These are phyloP conservation scores for Brachirus orientalis DNA, from an alignment of 2,113 vertebrate genomes.

Conservation along the genomic window DNA sequence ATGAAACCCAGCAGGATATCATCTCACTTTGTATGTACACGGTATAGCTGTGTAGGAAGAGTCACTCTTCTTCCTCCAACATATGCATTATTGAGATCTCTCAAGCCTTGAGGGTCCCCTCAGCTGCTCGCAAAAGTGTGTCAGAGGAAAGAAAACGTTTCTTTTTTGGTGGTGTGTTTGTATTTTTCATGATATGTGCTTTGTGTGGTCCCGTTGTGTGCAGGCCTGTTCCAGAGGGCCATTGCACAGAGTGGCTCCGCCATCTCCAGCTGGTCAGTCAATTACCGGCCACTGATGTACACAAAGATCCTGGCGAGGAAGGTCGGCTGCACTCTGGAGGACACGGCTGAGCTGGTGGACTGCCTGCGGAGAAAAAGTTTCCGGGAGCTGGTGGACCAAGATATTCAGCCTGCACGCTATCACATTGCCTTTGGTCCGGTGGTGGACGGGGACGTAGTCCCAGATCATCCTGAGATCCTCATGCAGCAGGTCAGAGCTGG, in stretches of 20 bases:
- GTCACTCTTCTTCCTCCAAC: conserved; percentile 60
- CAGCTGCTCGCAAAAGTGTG: conserved; percentile 59
- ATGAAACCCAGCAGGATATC: conserved; percentile 37
- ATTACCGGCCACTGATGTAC: conserved; percentile 92
- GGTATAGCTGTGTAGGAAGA: conserved; percentile 28
- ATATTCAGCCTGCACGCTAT: conserved; percentile 95
- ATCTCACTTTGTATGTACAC: conserved; percentile 43
- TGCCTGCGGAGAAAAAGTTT: conserved; percentile 91
- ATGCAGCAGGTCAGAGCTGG: conserved; percentile 89
- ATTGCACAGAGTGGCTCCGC: conserved; percentile 95
- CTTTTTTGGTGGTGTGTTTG: conserved; percentile 18
- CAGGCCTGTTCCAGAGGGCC: conserved; percentile 94
- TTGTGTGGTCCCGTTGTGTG: conserved; percentile 2
- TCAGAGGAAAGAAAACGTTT: conserved; percentile 20
- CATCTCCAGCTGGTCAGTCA: conserved; percentile 97
- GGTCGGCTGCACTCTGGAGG: conserved; percentile 89
- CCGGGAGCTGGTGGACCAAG: conserved; percentile 94
- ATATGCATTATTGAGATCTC: conserved; percentile 72
- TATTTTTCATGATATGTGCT: conserved; percentile 7
- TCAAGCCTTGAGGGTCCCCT: conserved; percentile 55
- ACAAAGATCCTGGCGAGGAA: conserved; percentile 91
- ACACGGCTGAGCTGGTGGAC: conserved; percentile 89
- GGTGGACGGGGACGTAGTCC: conserved; percentile 95
- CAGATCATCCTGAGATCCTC: conserved; percentile 95
- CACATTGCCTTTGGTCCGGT: conserved; percentile 96